Base-by-base conservation (phyloP, 2,113 vertebrate genomes). In the Bucco capensis region DNA sequence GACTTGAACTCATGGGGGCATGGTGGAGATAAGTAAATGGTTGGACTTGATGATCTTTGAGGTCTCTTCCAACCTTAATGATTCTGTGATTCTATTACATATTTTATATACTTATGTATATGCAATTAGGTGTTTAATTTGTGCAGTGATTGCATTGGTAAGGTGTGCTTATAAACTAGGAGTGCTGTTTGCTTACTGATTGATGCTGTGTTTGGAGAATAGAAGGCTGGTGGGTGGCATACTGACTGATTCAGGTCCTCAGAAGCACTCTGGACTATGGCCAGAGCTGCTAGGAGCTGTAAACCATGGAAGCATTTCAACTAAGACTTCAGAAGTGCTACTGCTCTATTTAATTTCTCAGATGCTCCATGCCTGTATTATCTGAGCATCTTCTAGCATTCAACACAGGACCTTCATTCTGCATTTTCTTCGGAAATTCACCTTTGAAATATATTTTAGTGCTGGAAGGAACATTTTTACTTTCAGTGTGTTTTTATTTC, bases 351-450 rank as follows among this genome's bases (percentile, higher is more conserved):
- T 11, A 40, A 9, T 37, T 6, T 61, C 15, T 49, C 51, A 5
- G 31, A 19, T 31, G 3, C 2, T 65, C 57, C 2, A 1, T 61
- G 25, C 10, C 5, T 69, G 5, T 17, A 1, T 40, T 67, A 61
- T 33, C 28, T 40, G 38, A 57, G 18, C 17, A 31, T 65, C 49
- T 56, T 72, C 28, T 19, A 75, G 12, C 28, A 44, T 57, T 75
- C 27, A 64, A 0, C 30, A 22, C 35, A 28, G 5, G 15, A 64
- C 10, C 11, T 49, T n/a, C 9, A 12, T 44, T 74, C n/a, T 75
- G 35, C 0, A 30, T 60, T 51, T 46, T 44, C 30, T 75, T 38
- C 19, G 46, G 11, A 82, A 65, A 30, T 60, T 51, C 25, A 1
- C 6, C 22, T 82, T 61, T 57, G 7, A 28, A 57, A 24, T 33